Percentiles rank a stretch among this genome's conserved stretches.
phyloP scores from a whole-genome alignment of 2,888 invertebrate species.

The Saturnia japonica region DNA sequence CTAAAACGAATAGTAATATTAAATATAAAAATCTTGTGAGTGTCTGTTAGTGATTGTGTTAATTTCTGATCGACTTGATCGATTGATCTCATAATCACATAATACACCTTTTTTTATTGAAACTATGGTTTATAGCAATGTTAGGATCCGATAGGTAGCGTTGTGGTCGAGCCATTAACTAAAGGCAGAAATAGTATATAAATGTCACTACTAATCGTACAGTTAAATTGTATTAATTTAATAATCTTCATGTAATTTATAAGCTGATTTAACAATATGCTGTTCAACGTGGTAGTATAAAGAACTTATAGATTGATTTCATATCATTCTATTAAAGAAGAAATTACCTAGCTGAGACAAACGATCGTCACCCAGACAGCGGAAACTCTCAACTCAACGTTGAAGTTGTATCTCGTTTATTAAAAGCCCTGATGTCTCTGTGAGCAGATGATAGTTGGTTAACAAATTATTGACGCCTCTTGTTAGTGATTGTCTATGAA shows the following conservation, averaged over 20 bases:
- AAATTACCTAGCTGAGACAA: constrained; percentile 43
- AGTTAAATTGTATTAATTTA: background rate
- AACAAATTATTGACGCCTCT: background rate
- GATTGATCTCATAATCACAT: too few relatives aligned
- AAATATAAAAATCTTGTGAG: too few relatives aligned
- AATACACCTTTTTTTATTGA: too few relatives aligned
- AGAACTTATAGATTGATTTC: constrained; percentile 30
- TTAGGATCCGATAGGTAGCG: too few relatives aligned
- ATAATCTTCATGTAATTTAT: background rate
- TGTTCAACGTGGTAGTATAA: constrained; percentile 34
- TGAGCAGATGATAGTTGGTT: constrained; percentile 29
- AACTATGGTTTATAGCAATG: too few relatives aligned
- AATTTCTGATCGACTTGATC: too few relatives aligned
- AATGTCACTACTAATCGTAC: too few relatives aligned
- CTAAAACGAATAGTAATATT: too few relatives aligned
- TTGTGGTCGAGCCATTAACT: too few relatives aligned
- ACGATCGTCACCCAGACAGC: constrained; percentile 34
- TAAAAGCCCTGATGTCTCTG: constrained; percentile 38
- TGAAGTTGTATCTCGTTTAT: constrained; percentile 36
- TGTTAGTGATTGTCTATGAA: background rate
- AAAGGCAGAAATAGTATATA: too few relatives aligned
- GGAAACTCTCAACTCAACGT: constrained; percentile 31
- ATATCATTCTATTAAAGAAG: constrained; percentile 38
- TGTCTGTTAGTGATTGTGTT: too few relatives aligned
- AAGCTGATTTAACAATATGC: background rate